Evolutionary conservation across 1,140 invertebrate species (phyloP).

Genomic region (Drosophila teissieri): DNA sequence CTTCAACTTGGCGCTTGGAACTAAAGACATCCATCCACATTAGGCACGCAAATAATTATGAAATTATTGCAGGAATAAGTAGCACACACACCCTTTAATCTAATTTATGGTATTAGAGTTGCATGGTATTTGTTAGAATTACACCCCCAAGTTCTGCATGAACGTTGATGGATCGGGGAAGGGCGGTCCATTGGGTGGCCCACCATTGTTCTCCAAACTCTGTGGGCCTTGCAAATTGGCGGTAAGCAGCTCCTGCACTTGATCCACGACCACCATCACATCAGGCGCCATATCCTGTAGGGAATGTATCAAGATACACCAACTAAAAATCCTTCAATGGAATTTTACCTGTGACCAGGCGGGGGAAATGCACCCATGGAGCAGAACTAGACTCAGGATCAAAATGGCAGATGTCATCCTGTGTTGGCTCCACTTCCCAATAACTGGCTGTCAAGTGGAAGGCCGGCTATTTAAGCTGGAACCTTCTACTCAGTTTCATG

Average conservation of each 20-base stretch:
- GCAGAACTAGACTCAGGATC: conserved; percentile 1
- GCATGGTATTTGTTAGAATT: no score
- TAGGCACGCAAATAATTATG: no score
- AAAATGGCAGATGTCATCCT: conserved; percentile 12
- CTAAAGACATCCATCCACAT: no score
- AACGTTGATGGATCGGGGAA: no score
- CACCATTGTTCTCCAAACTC: conserved; percentile 47
- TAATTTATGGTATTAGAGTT: no score
- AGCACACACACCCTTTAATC: no score
- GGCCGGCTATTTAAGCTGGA: neutral
- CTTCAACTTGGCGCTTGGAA: no score
- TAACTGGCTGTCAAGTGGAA: neutral
- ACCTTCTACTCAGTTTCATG: neutral
- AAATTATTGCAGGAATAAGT: no score
- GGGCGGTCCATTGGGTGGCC: conserved; percentile 17
- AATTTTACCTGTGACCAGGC: conserved; percentile 29
- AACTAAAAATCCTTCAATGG: no score
- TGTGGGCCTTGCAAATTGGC: conserved; percentile 38
- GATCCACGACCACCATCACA: conserved; percentile 49
- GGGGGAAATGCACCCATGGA: neutral
- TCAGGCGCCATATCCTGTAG: conserved; percentile 53
- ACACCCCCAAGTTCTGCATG: no score
- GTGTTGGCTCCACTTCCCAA: neutral
- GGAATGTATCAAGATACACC: neutral
- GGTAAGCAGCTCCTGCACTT: conserved; percentile 54